Evolutionary conservation across 2,888 invertebrate species (phyloP).

Genomic region (Aquatica leii): DNA sequence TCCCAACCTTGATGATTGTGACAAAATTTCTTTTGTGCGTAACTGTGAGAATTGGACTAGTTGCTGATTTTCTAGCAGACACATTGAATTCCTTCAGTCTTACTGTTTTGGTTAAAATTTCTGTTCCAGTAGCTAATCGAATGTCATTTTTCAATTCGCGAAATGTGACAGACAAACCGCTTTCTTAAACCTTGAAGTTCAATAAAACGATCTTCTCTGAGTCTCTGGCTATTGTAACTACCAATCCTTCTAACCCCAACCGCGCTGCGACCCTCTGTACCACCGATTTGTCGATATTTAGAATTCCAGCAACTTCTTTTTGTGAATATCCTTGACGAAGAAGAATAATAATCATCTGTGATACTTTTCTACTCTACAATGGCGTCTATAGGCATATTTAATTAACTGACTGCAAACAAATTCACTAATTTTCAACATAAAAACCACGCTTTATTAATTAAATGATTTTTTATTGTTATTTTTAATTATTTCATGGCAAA

Average conservation of each 20-base stretch:
- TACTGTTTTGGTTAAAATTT: background rate
- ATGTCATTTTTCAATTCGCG: background rate
- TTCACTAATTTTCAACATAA: no score
- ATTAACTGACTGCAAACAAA: no score
- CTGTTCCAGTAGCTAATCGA: background rate
- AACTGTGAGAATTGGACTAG: background rate
- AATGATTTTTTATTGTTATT: no score
- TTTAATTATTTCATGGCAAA: no score
- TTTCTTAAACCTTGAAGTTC: background rate
- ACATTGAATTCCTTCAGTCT: background rate
- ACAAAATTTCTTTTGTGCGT: background rate
- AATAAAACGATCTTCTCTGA: background rate
- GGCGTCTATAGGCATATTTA: no score
- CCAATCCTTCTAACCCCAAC: background rate
- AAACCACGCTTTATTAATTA: no score
- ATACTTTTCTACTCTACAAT: no score
- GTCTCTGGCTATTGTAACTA: background rate
- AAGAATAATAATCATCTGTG: no score
- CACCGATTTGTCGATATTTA: background rate
- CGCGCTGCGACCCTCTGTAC: background rate
- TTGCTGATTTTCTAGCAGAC: background rate
- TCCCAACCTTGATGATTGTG: no score
- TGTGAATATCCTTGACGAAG: no score
- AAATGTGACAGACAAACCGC: background rate
- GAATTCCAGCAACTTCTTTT: background rate